Conservation (phyloP, 2,888 invertebrate genomes). For the Dichetophora obliterata region DNA sequence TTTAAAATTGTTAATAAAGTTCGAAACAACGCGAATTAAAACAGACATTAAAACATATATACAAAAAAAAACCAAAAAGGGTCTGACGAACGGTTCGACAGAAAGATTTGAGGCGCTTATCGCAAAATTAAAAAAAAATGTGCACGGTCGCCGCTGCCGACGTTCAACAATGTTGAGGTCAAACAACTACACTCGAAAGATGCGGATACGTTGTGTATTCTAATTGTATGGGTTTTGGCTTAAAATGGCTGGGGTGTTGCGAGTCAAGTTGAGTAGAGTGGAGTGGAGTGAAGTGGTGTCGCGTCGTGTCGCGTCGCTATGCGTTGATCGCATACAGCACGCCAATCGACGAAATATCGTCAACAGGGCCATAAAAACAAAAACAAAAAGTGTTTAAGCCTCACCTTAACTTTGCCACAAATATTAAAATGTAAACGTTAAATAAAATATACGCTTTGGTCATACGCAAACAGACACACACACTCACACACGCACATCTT, state of each 20-base stretch:
- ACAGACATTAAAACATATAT: neutral
- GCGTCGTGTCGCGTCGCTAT: slow-evolving; percentile 2
- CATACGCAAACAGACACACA: slow-evolving; percentile 4
- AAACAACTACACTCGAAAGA: slow-evolving; percentile 29
- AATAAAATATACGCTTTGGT: slow-evolving; percentile 22
- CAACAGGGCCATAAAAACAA: slow-evolving; percentile 36
- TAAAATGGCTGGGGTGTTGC: neutral
- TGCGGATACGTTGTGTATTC: neutral
- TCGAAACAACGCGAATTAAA: slow-evolving; percentile 12
- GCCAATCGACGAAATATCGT: slow-evolving; percentile 26
- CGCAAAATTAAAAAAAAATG: neutral
- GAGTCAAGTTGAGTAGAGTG: neutral
- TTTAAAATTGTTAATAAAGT: slow-evolving; percentile 30
- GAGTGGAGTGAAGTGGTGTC: neutral
- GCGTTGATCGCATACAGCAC: slow-evolving; percentile 4
- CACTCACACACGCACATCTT: neutral
- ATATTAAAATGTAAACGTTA: slow-evolving; percentile 32
- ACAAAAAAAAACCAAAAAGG: neutral
- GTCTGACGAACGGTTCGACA: slow-evolving; percentile 2
- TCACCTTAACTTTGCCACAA: slow-evolving; percentile 44
- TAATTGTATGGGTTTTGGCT: neutral
- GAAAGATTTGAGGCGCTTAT: slow-evolving; percentile 23
- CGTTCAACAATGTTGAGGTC: slow-evolving; percentile 34
- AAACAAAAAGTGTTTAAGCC: slow-evolving; percentile 33
- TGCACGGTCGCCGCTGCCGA: slow-evolving; percentile 15